Evolutionary conservation across 2,797 vertebrate species (phyloP).

Genomic region (Gymnodraco acuticeps): DNA sequence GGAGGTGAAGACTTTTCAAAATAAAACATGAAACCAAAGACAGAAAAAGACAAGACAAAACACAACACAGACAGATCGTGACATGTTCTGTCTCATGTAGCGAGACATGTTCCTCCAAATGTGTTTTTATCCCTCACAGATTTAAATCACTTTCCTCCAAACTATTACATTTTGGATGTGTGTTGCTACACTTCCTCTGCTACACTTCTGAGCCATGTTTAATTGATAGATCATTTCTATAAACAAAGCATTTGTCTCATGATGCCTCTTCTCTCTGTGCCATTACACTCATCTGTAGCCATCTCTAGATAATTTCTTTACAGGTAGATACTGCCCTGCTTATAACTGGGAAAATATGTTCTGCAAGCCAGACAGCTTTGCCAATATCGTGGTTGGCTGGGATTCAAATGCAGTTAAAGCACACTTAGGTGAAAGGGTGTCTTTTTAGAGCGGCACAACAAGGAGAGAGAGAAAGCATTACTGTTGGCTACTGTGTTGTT

Average conservation of each 20-base stretch:
- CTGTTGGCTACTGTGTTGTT: constrained; percentile 63
- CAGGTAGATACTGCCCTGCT: constrained; percentile 64
- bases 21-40: no score
- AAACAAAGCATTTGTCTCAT: constrained; percentile 14
- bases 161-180: constrained; percentile 20
- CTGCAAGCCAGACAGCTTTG: constrained; percentile 74
- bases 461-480: constrained; percentile 60
- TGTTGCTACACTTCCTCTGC: neutral
- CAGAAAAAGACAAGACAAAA: no score
- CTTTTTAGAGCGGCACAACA: constrained; percentile 60
- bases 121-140: constrained; percentile 3
- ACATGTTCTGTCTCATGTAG: constrained; percentile 17
- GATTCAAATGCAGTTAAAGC: constrained; percentile 76
- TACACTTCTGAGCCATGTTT: constrained; percentile 12
- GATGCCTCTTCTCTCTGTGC: constrained; percentile 17
- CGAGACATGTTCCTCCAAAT: neutral
- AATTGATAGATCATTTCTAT: constrained; percentile 45
- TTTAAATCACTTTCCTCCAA: constrained; percentile 30
- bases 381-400: constrained; percentile 79
- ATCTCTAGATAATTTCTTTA: constrained; percentile 64
- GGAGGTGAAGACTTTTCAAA: no score
- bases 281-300: constrained; percentile 38
- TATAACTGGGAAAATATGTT: constrained; percentile 78
- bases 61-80: no score
- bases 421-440: constrained; percentile 76